These are phyloP conservation scores for Phallusia fumigata DNA, from an alignment of 23 tunicate genomes.

Conservation along the genomic window DNA sequence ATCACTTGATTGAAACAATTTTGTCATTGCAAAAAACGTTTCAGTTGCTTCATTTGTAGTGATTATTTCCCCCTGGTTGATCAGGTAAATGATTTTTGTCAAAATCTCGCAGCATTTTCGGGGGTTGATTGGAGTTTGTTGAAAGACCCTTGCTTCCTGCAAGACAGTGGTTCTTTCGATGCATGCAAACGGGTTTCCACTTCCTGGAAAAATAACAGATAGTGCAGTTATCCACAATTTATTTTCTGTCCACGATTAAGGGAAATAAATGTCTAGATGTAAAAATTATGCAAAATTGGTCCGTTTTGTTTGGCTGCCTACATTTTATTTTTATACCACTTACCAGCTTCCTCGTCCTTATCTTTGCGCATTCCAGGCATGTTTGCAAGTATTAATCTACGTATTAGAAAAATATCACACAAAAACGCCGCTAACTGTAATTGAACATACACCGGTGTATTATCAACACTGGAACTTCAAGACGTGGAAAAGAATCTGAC, in stretches of 20 bases:
- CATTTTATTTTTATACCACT: neutral
- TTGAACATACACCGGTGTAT: no score
- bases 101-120: conserved; percentile 89
- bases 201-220: conserved; percentile 34
- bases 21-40: conserved; percentile 99
- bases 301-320: no score
- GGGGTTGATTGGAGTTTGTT: conserved; percentile 93
- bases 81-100: conserved; percentile 93
- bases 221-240: no score
- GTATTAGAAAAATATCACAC: no score
- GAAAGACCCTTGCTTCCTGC: conserved; percentile 95
- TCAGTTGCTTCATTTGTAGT: conserved; percentile 94
- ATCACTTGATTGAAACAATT: conserved; percentile 91
- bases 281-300: no score
- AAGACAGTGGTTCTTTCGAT: conserved; percentile 83
- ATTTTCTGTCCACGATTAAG: no score
- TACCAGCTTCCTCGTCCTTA: conserved; percentile 29
- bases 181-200: conserved; percentile 76
- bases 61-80: conserved; percentile 93
- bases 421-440: no score
- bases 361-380: conserved; percentile 37
- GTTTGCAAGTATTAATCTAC: neutral
- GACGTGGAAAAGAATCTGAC: no score
- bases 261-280: no score
- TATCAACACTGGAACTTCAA: no score